These are phyloP conservation scores for Sternotherus odoratus DNA, from an alignment of 2,797 vertebrate genomes.

Conservation along the genomic window DNA sequence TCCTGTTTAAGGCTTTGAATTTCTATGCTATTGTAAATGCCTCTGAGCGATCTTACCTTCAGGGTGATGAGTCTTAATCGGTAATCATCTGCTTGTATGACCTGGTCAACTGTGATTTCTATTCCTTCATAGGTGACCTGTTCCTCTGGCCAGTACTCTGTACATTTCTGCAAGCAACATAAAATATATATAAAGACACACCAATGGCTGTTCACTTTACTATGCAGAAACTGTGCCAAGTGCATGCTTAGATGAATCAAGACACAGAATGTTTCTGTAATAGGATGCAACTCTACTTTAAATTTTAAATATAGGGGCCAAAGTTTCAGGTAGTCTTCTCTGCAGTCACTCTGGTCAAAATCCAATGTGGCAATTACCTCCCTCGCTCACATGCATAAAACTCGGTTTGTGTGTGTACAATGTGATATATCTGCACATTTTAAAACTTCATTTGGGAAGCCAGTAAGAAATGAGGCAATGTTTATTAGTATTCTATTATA, in stretches of 20 bases:
- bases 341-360: conserved; percentile 41
- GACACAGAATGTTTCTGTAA: conserved; percentile 46
- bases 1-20: neutral
- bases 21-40: neutral
- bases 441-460: conserved; percentile 18
- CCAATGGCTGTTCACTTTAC: neutral
- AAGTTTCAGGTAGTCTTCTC: conserved; percentile 41
- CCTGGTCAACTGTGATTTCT: conserved; percentile 89
- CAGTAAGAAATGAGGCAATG: neutral
- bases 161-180: conserved; percentile 90
- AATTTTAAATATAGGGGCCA: conserved; percentile 19
- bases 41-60: conserved; percentile 85
- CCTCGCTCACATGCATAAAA: conserved; percentile 27
- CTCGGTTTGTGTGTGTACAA: conserved; percentile 29
- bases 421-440: neutral
- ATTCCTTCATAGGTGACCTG: conserved; percentile 91
- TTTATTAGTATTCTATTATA: neutral
- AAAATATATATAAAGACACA: conserved; percentile 62
- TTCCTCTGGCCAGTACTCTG: conserved; percentile 98
- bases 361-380: neutral
- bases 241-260: conserved; percentile 32
- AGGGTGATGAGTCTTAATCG: conserved; percentile 95
- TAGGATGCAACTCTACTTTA: conserved; percentile 16
- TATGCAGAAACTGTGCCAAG: conserved; percentile 18
- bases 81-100: conserved; percentile 96